A percentile compares a stretch with the other conserved stretches of the same genome.
phyloP scores from a whole-genome alignment of 2,888 invertebrate species.

The Nephrocerus scutellatus region DNA sequence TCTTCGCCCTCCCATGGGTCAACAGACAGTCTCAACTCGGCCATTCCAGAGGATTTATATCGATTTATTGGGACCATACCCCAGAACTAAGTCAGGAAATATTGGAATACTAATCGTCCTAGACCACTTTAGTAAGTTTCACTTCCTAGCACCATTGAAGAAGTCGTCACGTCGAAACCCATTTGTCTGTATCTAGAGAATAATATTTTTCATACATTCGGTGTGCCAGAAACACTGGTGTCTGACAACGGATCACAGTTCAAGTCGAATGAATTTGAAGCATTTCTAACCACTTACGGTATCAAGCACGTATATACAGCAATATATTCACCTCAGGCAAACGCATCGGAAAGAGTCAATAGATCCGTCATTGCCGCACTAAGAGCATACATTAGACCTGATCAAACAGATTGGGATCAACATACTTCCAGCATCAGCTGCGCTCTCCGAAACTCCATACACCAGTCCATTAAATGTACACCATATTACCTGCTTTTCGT shows the following conservation, averaged over 20 bases:
- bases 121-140: constrained; percentile 15
- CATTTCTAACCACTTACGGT: constrained; percentile 15
- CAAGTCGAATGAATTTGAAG: constrained; percentile 17
- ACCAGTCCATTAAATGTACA: constrained; percentile 11
- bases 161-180: constrained; percentile 6
- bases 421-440: constrained; percentile 11
- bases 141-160: constrained; percentile 7
- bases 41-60: constrained; percentile 15
- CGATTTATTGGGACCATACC: constrained; percentile 13
- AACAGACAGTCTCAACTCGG: no score
- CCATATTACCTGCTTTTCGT: constrained; percentile 14
- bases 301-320: constrained; percentile 22
- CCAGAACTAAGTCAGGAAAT: constrained; percentile 6
- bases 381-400: constrained; percentile 13
- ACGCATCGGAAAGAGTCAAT: constrained; percentile 35
- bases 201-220: constrained; percentile 25
- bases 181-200: constrained; percentile 5
- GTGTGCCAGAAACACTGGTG: constrained; percentile 24
- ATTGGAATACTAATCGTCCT: constrained; percentile 10
- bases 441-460: constrained; percentile 12
- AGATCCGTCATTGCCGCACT: constrained; percentile 31
- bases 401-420: constrained; percentile 18
- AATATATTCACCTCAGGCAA: constrained; percentile 33
- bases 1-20: no score
- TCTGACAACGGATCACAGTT: constrained; percentile 29